These are phyloP conservation scores for Drosophila equinoxialis DNA, from an alignment of 1,140 invertebrate genomes.

Conservation along the genomic window DNA sequence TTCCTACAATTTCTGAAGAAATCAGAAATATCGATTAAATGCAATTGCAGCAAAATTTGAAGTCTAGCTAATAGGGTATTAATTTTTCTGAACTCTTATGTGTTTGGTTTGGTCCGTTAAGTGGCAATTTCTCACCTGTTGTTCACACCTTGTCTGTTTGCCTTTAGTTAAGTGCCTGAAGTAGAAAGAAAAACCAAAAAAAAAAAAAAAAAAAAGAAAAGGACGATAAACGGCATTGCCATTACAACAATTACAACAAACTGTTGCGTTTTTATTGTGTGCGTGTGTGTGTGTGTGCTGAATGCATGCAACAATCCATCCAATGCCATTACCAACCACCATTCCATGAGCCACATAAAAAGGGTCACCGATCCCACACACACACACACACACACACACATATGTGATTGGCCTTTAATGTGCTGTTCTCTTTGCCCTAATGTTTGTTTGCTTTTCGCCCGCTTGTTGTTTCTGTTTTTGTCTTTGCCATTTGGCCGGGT, in stretches of 20 bases:
- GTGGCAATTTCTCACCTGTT: slow-evolving; percentile 6
- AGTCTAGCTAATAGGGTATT: not conserved
- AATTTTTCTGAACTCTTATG: not conserved
- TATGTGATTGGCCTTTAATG: slow-evolving; percentile 63
- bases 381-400: slow-evolving; percentile 21
- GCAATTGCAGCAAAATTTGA: too few species aligned
- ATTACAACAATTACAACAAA: slow-evolving; percentile 12
- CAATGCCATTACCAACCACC: not conserved
- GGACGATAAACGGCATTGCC: not conserved
- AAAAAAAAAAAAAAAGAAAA: too few species aligned
- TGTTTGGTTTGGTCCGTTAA: not conserved
- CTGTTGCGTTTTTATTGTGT: slow-evolving; percentile 6
- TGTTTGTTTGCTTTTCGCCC: slow-evolving; percentile 69
- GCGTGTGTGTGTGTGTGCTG: not conserved
- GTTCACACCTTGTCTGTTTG: slow-evolving; percentile 10
- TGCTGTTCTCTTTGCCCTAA: slow-evolving; percentile 58
- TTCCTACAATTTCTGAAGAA: too few species aligned
- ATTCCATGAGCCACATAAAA: slow-evolving; percentile 22
- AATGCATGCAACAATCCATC: slow-evolving; percentile 11
- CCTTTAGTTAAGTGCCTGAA: slow-evolving; percentile 1
- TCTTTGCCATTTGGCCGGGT: slow-evolving; percentile 9
- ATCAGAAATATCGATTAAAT: too few species aligned
- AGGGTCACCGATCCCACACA: slow-evolving; percentile 35
- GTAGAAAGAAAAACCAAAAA: not conserved
- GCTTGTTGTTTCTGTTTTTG: not conserved